Conservation (phyloP, 2,797 vertebrate genomes). For the Sebastes oblongus region DNA sequence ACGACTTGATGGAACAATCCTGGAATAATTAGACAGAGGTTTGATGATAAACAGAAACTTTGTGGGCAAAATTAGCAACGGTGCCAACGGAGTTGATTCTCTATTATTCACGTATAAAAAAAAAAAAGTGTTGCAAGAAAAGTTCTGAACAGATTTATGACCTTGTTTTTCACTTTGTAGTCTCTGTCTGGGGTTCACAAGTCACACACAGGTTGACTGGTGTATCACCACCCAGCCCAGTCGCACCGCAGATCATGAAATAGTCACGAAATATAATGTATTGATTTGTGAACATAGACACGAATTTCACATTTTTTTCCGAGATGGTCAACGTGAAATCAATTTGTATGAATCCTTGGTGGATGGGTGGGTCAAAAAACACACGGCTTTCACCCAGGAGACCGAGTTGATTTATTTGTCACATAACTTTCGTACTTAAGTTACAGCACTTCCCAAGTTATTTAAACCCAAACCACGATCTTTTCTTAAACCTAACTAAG, state of each 20-base stretch:
- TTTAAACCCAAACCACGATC: no score
- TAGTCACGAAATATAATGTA: no score
- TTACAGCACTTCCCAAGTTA: no score
- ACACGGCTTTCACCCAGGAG: no score
- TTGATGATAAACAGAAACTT: conserved; percentile 20
- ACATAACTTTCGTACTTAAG: accelerated
- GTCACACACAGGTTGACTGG: neutral
- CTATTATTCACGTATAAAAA: neutral
- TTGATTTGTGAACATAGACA: no score
- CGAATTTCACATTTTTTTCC: accelerated
- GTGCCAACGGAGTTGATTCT: neutral
- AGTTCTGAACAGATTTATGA: neutral
- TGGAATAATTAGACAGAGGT: conserved; percentile 22
- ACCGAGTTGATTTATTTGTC: no score
- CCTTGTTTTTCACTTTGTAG: neutral
- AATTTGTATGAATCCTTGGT: no score
- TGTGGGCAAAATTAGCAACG: neutral
- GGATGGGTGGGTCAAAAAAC: no score
- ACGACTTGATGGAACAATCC: neutral
- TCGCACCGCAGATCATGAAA: no score
- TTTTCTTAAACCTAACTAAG: no score
- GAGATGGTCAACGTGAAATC: no score
- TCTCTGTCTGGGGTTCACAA: neutral
- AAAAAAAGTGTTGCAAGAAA: neutral
- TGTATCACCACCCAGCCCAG: neutral